phyloP scores from a whole-genome alignment of 2,113 vertebrate species.

The Thalassoma bifasciatum region DNA sequence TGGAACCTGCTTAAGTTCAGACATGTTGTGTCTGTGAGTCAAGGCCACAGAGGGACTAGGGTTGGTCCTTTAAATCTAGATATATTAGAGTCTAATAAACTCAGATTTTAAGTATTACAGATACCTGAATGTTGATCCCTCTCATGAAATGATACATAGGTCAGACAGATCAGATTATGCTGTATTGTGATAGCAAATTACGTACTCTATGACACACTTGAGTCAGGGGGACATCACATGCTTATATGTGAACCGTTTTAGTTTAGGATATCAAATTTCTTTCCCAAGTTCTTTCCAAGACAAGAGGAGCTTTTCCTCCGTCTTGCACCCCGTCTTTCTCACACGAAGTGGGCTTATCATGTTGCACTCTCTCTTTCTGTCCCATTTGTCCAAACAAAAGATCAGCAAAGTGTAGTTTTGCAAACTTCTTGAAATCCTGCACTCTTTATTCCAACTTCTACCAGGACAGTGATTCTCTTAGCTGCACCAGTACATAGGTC shows the following conservation, averaged over 20 bases:
- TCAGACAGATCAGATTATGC: constrained; percentile 22
- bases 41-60: neutral
- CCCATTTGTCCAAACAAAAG: neutral
- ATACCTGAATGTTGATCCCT: neutral
- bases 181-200: constrained; percentile 22
- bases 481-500: neutral
- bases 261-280: constrained; percentile 70
- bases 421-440: neutral
- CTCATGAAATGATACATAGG: constrained; percentile 1
- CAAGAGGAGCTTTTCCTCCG: constrained; percentile 6
- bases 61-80: neutral
- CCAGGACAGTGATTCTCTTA: neutral
- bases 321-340: neutral
- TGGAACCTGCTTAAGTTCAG: constrained; percentile 1
- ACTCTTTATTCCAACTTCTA: neutral
- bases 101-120: neutral
- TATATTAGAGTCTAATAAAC: neutral
- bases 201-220: constrained; percentile 10
- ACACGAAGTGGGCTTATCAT: neutral
- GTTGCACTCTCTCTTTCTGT: neutral
- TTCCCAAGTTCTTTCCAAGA: constrained; percentile 42
- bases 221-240: constrained; percentile 60
- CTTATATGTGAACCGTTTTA: constrained; percentile 53
- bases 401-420: constrained; percentile 4
- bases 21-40: constrained; percentile 3